A percentile compares a stretch with the other conserved stretches of the same genome.
These are phyloP conservation scores for Pollachius pollachius DNA, from an alignment of 2,113 vertebrate species.

Conservation along the genomic window DNA sequence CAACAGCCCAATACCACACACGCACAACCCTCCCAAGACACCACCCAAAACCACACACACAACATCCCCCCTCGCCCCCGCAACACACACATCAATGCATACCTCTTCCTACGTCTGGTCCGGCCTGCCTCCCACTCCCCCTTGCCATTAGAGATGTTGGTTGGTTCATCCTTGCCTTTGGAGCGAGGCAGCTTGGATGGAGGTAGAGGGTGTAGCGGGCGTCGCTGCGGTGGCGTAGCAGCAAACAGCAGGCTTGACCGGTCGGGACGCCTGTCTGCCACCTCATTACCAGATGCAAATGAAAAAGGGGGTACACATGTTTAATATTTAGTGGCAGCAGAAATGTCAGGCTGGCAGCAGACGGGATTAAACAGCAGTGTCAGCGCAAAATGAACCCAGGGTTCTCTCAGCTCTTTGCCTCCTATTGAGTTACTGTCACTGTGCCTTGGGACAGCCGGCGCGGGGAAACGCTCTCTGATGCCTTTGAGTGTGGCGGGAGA, in stretches of 20 bases:
- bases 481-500: slow-evolving; percentile 67
- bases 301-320: slow-evolving; percentile 75
- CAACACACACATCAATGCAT: too few relatives aligned
- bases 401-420: slow-evolving; percentile 79
- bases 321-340: slow-evolving; percentile 81
- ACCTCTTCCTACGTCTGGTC: slow-evolving; percentile 4
- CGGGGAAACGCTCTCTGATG: slow-evolving; percentile 71
- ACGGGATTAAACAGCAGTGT: slow-evolving; percentile 80
- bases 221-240: background rate
- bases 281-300: slow-evolving; percentile 79
- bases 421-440: slow-evolving; percentile 82
- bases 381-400: slow-evolving; percentile 73
- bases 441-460: slow-evolving; percentile 73
- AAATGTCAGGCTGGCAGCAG: slow-evolving; percentile 77
- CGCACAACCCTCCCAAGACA: slow-evolving; percentile 23
- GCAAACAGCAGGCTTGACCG: slow-evolving; percentile 60
- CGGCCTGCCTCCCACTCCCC: slow-evolving; percentile 29
- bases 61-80: too few relatives aligned
- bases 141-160: slow-evolving; percentile 50
- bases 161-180: slow-evolving; percentile 47
- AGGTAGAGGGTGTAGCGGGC: slow-evolving; percentile 30
- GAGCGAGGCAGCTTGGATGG: slow-evolving; percentile 27
- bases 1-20: background rate
- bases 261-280: slow-evolving; percentile 65
- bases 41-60: too few relatives aligned